A percentile compares a stretch with the other conserved stretches of the same genome.
Conservation (phyloP, 2,797 vertebrate species). For the Periophthalmus magnuspinnatus region DNA sequence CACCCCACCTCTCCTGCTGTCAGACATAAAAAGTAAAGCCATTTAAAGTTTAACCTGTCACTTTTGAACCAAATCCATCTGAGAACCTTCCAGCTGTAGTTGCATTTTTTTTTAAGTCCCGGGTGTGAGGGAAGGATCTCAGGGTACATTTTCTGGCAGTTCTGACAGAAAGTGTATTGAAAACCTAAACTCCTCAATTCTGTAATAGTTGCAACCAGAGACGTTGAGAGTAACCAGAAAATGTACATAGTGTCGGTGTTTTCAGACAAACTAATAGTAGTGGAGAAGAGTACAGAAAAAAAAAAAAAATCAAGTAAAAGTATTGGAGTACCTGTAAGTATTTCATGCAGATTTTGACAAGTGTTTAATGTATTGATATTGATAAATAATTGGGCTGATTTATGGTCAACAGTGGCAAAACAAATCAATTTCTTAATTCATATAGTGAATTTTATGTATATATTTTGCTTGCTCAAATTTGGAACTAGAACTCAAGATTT, state of each 20-base stretch:
- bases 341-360: too few species aligned
- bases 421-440: too few species aligned
- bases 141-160: neutral
- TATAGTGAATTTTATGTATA: too few species aligned
- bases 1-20: neutral
- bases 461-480: too few species aligned
- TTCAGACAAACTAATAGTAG: neutral
- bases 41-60: neutral
- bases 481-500: too few species aligned
- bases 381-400: too few species aligned
- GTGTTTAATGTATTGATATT: too few species aligned
- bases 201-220: neutral
- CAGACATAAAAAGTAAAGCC: neutral
- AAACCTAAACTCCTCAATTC: neutral
- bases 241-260: neutral
- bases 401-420: too few species aligned
- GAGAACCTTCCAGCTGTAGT: neutral
- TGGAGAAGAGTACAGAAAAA: too few species aligned
- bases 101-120: neutral
- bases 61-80: neutral
- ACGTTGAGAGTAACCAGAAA: neutral
- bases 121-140: slow-evolving; percentile 1
- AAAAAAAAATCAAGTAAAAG: too few species aligned
- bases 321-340: too few species aligned
- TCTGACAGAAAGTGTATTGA: neutral